phyloP scores from a whole-genome alignment of 2,113 vertebrate genomes.

The Picathartes gymnocephalus region DNA sequence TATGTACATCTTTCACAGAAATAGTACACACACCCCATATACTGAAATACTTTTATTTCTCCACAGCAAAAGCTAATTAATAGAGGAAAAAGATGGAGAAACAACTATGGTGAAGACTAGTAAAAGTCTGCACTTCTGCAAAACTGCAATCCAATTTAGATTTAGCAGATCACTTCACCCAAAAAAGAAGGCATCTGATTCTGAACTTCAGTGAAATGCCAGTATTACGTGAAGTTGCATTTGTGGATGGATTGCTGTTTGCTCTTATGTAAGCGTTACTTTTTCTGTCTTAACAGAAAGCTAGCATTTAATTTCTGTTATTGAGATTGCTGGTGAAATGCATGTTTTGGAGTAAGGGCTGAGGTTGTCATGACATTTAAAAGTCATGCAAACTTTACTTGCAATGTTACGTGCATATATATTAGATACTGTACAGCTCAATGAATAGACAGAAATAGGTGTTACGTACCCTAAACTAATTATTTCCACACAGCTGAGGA shows the following conservation, averaged over 20 bases:
- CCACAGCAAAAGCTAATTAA: not conserved
- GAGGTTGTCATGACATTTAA: not conserved
- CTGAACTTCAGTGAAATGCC: constrained; percentile 5
- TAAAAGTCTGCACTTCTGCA: not conserved
- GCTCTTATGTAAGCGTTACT: not conserved
- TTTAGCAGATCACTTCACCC: not conserved
- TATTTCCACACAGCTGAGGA: not conserved
- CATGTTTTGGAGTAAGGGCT: not conserved
- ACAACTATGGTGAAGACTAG: not conserved
- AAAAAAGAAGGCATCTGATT: not conserved
- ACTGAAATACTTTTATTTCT: not conserved
- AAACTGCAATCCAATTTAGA: constrained; percentile 3
- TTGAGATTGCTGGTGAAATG: not conserved
- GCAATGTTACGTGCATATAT: not conserved
- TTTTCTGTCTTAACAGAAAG: not conserved
- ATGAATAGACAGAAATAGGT: not conserved
- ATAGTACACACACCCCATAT: not conserved
- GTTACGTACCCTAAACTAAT: not conserved
- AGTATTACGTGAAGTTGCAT: not conserved
- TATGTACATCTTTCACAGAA: not conserved
- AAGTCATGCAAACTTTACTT: not conserved
- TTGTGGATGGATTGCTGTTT: not conserved
- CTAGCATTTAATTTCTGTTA: not conserved
- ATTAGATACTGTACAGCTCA: not conserved
- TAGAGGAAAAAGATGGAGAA: not conserved